Conservation (phyloP, 2,888 invertebrate species). For the Gryllus longicercus region DNA sequence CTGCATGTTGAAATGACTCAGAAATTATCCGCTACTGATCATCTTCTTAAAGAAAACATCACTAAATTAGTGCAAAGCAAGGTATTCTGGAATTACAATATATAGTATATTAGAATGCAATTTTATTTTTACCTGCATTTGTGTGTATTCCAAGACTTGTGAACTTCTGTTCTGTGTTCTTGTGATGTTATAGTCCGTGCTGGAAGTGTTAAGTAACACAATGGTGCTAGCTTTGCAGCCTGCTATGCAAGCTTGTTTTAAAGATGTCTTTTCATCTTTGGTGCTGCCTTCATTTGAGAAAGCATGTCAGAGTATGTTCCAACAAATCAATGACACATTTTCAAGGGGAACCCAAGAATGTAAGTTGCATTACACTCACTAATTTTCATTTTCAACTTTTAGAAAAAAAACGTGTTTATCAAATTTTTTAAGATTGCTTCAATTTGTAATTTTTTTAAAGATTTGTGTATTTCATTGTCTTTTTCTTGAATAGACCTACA, state of each 20-base stretch:
- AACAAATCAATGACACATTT: slow-evolving; percentile 85
- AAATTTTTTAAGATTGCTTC: too few relatives aligned
- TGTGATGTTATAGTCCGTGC: slow-evolving; percentile 57
- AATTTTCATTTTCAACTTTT: too few relatives aligned
- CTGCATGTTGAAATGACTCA: slow-evolving; percentile 69
- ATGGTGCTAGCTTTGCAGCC: slow-evolving; percentile 68
- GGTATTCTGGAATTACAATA: slow-evolving; percentile 49
- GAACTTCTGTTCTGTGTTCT: not conserved
- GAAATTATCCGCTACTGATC: slow-evolving; percentile 70
- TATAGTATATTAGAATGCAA: too few relatives aligned
- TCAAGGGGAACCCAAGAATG: slow-evolving; percentile 86
- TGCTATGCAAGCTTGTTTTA: slow-evolving; percentile 71
- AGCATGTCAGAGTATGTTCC: slow-evolving; percentile 80
- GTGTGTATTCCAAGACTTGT: too few relatives aligned
- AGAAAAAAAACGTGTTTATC: too few relatives aligned
- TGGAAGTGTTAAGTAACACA: slow-evolving; percentile 68
- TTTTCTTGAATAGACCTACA: slow-evolving; percentile 43
- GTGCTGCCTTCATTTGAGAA: slow-evolving; percentile 85
- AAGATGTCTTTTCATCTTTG: slow-evolving; percentile 69
- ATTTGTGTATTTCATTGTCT: slow-evolving; percentile 43
- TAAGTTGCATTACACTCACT: slow-evolving; percentile 50
- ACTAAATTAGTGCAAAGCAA: slow-evolving; percentile 75
- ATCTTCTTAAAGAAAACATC: slow-evolving; percentile 73
- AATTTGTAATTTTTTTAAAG: not conserved
- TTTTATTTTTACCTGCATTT: too few relatives aligned